Evolutionary conservation across 2,888 invertebrate genomes (phyloP), one percentile per base, ranked within the genome.

Genomic region (Gonocerus acuteangulatus): DNA sequence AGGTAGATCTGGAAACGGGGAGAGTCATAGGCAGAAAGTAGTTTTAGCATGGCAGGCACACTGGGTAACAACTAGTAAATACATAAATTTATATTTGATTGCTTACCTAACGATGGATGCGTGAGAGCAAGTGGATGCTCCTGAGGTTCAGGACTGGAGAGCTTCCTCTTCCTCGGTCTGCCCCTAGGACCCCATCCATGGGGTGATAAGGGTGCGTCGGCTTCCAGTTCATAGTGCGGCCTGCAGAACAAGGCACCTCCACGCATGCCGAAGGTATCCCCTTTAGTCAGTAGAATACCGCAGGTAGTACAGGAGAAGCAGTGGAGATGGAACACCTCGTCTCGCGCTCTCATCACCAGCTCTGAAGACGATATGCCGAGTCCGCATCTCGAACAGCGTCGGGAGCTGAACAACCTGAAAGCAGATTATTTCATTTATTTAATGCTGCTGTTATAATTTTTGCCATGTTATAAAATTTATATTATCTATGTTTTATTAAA

Each of bases 281-380:
- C 94, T 71, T 92, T 89, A 64, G 87, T 85, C 65, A 95, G 79
- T 56, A 86, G 82, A 39, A 83, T 81, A 51, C 88, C 86, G 73
- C 95, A 94, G 42, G 89, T 84, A 61, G 84, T 82, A 74, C 94
- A 94, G 34, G 88, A 86, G 79, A 95, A 95, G 76, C 94, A 95
- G 68, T 86, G 82, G 61, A 93, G 80, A 74, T 95, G 94, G 76
- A 88, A 95, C 63, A 93, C 89, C 71, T 86, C 79, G 68, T 92
- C 91, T 45, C 87, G 77, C 0, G 92, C 93, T 64, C 91, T 77
- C 93, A 94, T 94, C 71, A 94, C 92, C 72, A 94, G 78, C 77
- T 94, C 93, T 70, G 87, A 86, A 42, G 90, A 85, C 7, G 87
- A 84, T 71, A 95, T 90, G 4, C 88, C 88, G 54, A 85, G 82